Evolutionary conservation across 1,140 invertebrate genomes (phyloP), one percentile per base, ranked within the genome.

Genomic region (Aphaenogaster rudis): DNA sequence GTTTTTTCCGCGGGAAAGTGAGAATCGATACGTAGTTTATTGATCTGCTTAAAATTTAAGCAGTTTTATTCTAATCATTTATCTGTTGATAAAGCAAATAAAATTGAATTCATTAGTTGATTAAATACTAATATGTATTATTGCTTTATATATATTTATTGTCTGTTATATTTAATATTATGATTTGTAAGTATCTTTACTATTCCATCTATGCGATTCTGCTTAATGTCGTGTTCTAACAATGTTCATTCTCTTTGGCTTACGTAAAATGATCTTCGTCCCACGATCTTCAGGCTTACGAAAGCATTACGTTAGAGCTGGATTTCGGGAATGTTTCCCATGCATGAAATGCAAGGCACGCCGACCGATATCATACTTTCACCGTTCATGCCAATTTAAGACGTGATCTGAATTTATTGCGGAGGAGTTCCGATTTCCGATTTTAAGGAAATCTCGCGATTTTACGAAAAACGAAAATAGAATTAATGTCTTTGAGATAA

Each of bases 271-370:
- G 9, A 54, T 71, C 33, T 74, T 61, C 3, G 36, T 57, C 69
- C 67, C 69, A 81, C 52, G 28, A 82, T 63, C 39, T 69, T 52
- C 7, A n/a, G 2, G 13, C 33, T 84, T 76, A 76, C n/a, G 69
- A 64, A 86, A 71, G 57, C 45, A 57, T 72, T 78, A 48, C 42
- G 45, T 67, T 82, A 66, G 33, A 48, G 3, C 45, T 77, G 39
- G 61, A 90, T 90, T 90, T 90, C 54, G 39, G 67, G 77, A 80
- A 52, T 69, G 28, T 80, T 90, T 84, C 28, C 69, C n/a, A 67
- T 45, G 7, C n/a, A 54, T 72, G 61, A 89, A 91, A 85, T 87
- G 69, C 28, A 15, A 82, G 42, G 66, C 90, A 90, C 54, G 72
- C 71, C 61, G 48, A 3, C 39, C 42, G 21, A 66, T 80, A 61